Conservation (phyloP, 2,888 invertebrate genomes). For the Andrena trimmerana region DNA sequence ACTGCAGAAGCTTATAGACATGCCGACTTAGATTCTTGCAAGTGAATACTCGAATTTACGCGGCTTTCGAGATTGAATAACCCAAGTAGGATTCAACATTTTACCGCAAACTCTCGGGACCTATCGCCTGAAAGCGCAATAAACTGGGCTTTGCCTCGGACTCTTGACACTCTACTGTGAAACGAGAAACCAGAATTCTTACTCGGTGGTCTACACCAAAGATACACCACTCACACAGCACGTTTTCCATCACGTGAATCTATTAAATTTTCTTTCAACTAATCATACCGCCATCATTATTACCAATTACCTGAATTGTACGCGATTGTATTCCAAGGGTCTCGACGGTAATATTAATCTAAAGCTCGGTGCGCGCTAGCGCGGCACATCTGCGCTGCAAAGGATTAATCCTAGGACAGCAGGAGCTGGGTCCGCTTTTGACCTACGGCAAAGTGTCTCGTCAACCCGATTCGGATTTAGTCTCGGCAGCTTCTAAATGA, state of each 20-base stretch:
- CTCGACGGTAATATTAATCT: slow-evolving; percentile 15
- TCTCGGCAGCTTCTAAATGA: too few relatives aligned
- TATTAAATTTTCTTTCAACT: neutral
- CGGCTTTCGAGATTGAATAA: slow-evolving; percentile 24
- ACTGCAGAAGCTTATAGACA: neutral
- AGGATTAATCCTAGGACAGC: slow-evolving; percentile 22
- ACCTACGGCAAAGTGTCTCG: neutral
- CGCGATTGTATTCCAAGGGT: slow-evolving; percentile 12
- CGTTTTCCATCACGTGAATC: neutral
- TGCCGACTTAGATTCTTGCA: neutral
- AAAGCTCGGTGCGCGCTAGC: slow-evolving; percentile 28
- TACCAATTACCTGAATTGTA: slow-evolving; percentile 19
- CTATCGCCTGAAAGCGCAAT: neutral
- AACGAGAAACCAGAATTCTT: slow-evolving; percentile 12
- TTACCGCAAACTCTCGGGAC: neutral
- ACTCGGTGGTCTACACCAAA: neutral
- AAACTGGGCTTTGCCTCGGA: slow-evolving; percentile 15
- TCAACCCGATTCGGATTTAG: neutral
- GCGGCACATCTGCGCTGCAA: slow-evolving; percentile 2
- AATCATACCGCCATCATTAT: neutral
- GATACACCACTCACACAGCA: too few relatives aligned
- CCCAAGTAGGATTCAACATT: slow-evolving; percentile 5
- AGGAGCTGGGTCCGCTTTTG: slow-evolving; percentile 13
- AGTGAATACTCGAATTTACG: slow-evolving; percentile 1
- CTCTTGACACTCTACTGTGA: neutral